Conservation (phyloP, 1,140 invertebrate species). For the Leucophenga varia region DNA sequence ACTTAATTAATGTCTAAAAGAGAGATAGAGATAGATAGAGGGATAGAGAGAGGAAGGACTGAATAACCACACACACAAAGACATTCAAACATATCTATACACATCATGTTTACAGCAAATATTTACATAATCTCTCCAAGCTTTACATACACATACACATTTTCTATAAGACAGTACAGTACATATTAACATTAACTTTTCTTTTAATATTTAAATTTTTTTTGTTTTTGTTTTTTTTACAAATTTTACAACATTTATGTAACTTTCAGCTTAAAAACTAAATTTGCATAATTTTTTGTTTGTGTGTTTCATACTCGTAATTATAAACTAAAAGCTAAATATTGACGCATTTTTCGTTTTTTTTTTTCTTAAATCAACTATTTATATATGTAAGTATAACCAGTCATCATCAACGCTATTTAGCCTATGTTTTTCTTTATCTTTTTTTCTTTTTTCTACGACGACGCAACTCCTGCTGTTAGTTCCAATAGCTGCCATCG, state of each 20-base stretch:
- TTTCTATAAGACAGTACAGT: too few relatives aligned
- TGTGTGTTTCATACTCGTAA: slow-evolving; percentile 8
- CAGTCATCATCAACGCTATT: too few relatives aligned
- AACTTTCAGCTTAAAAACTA: slow-evolving; percentile 21
- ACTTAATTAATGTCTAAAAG: too few relatives aligned
- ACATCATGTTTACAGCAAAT: too few relatives aligned
- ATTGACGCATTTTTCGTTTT: too few relatives aligned
- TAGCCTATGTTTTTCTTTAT: slow-evolving; percentile 10
- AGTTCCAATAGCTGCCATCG: background rate
- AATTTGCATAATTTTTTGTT: slow-evolving; percentile 27
- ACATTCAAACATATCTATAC: slow-evolving; percentile 35
- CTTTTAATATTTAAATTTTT: too few relatives aligned
- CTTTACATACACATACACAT: too few relatives aligned
- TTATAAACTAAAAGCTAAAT: background rate
- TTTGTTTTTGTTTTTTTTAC: too few relatives aligned
- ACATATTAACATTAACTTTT: too few relatives aligned
- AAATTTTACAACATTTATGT: too few relatives aligned
- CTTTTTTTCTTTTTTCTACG: slow-evolving; percentile 9
- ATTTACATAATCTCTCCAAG: too few relatives aligned
- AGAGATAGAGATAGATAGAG: slow-evolving; percentile 13
- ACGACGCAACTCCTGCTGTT: slow-evolving; percentile 15
- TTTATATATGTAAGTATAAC: slow-evolving; percentile 1
- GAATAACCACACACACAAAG: slow-evolving; percentile 23
- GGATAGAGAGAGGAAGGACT: too few relatives aligned
- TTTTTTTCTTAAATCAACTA: slow-evolving; percentile 1